Conservation (phyloP, 1,140 invertebrate genomes). For the Apis dorsata region DNA sequence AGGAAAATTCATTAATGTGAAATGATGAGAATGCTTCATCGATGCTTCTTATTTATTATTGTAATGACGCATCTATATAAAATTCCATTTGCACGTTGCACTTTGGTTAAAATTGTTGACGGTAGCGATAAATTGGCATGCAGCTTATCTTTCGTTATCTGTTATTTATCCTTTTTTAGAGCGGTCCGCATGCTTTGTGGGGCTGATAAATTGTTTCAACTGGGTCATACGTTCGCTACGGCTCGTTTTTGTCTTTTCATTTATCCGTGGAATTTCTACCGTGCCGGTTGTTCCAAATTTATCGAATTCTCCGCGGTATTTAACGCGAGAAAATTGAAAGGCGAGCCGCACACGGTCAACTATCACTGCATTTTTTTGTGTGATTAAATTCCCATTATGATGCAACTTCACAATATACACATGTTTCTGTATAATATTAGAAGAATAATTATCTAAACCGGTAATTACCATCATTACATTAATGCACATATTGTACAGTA, state of each 20-base stretch:
- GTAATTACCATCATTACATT: conserved; percentile 15
- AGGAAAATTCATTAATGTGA: background rate
- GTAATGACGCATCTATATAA: background rate
- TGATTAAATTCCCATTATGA: background rate
- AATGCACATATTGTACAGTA: background rate
- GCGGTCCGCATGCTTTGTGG: conserved; percentile 1
- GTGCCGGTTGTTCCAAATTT: conserved; percentile 3
- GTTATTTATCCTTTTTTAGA: conserved; percentile 46
- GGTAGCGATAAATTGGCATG: conserved; percentile 37
- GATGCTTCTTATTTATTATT: background rate
- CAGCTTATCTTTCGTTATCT: conserved; percentile 48
- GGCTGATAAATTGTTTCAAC: conserved; percentile 44
- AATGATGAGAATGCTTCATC: background rate
- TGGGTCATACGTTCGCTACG: conserved; percentile 2
- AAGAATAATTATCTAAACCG: background rate
- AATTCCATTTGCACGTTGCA: conserved; percentile 18
- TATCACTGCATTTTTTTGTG: background rate
- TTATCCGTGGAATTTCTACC: conserved; percentile 11
- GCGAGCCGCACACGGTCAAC: background rate
- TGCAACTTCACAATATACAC: background rate
- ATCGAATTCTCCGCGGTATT: background rate
- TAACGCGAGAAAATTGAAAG: conserved; percentile 6
- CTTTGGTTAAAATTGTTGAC: conserved; percentile 14
- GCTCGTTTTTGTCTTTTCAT: conserved; percentile 22
- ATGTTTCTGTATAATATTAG: background rate